Evolutionary conservation across 2,797 vertebrate species (phyloP), one percentile per base, ranked within the genome.

Genomic region (Gymnoscopelus microlampas): DNA sequence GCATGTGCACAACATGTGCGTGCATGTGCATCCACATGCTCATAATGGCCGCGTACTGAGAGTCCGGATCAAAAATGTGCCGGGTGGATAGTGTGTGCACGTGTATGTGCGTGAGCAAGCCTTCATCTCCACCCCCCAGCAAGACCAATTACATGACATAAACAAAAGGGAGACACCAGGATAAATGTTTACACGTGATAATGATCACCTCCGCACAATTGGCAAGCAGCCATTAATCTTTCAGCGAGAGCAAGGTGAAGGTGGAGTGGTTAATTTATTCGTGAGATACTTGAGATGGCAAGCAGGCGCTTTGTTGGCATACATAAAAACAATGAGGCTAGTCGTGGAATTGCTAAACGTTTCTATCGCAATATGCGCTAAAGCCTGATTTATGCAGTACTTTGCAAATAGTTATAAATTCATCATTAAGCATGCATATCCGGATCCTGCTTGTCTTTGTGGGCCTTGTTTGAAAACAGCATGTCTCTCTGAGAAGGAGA

Each of bases 131-230:
- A 6, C 4, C 26, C 35, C 51, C 15, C 35, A 13, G 44, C 24
- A 13, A 49, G 55, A 68, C 49, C 35, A 60, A 73, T 63, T 73
- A 66, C 15, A 61, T 74, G 73, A 78, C 57, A 76, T 50, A 60
- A 86, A 88, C 80, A 83, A 84, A 57, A 29, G 60, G 53, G 54
- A 63, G 60, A 77, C 54, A 39, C 29, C 56, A 19, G 51, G n/a
- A 47, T 32, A 63, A 61, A 76, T 74, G 56, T 71, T 63, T 76
- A 73, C 35, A 76, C 56, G 60, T 58, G 70, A 82, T 78, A 78
- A 73, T 56, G 4, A 87, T 80, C 63, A 63, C 65, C 63, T 62
- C 62, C 63, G 48, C 51, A 26, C 61, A 78, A 53, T 39, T 26
- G 58, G 32, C 58, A 55, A 66, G 69, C 51, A 57, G 51, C 32